These are phyloP conservation scores for Simalia tracyae DNA, from an alignment of 2,797 vertebrate genomes.

Conservation along the genomic window DNA sequence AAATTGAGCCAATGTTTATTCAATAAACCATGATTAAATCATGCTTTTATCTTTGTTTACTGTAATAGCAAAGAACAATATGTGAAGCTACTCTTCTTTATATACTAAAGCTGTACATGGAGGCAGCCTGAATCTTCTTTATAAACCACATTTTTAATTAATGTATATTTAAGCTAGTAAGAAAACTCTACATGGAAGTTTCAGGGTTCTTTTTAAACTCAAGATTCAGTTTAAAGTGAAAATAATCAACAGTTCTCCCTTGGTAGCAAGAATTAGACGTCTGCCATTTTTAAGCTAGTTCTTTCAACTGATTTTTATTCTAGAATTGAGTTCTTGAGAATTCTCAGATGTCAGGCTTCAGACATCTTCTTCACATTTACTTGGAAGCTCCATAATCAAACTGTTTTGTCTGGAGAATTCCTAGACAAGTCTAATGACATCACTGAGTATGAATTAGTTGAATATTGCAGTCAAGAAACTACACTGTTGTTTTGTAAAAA, in stretches of 20 bases:
- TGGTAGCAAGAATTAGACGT: background rate
- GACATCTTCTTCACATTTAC: background rate
- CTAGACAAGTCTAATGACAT: background rate
- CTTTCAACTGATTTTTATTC: background rate
- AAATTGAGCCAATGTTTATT: background rate
- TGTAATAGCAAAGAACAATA: background rate
- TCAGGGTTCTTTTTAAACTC: background rate
- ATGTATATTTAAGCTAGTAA: background rate
- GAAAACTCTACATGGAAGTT: background rate
- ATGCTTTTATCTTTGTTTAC: background rate
- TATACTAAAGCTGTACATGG: background rate
- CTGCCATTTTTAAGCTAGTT: background rate
- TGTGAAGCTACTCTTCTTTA: background rate
- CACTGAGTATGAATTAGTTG: background rate
- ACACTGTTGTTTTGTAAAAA: background rate
- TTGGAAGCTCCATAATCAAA: background rate
- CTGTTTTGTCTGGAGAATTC: background rate
- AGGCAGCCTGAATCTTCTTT: background rate
- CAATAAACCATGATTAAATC: background rate
- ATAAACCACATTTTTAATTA: background rate
- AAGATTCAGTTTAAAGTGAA: background rate
- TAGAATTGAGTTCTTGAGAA: background rate
- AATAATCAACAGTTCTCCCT: background rate
- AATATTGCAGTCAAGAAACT: background rate
- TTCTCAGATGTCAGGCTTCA: background rate